Evolutionary conservation across 1,140 invertebrate genomes (phyloP).

Genomic region (Euwallacea similis): DNA sequence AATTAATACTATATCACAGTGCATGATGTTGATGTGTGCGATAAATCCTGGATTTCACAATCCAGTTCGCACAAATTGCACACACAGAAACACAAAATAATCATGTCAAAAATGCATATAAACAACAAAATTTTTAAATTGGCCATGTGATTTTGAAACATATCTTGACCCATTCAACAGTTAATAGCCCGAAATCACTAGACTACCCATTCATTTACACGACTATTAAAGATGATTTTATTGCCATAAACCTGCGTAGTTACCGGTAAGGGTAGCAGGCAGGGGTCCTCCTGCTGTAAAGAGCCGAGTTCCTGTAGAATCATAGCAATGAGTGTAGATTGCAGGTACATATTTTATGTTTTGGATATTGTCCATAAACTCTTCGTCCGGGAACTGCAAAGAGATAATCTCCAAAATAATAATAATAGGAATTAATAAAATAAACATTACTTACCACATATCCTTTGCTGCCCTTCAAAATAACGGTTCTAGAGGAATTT

Average conservation of each 20-base stretch:
- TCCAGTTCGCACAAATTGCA: no score
- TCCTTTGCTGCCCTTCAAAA: conserved; percentile 85
- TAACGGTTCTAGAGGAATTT: conserved; percentile 83
- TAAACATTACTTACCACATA: conserved; percentile 74
- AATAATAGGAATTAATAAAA: neutral
- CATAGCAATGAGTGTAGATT: conserved; percentile 96
- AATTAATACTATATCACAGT: no score
- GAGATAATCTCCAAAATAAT: neutral
- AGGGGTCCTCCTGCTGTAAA: conserved; percentile 94
- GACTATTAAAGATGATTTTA: conserved; percentile 42
- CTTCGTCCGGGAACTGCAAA: conserved; percentile 79
- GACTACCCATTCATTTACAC: no score
- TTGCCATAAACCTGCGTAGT: conserved; percentile 73
- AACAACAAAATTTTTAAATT: no score
- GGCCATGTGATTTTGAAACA: no score
- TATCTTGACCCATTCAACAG: no score
- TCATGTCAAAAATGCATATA: no score
- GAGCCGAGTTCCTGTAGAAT: conserved; percentile 84
- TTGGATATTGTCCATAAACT: conserved; percentile 76
- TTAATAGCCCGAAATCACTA: no score
- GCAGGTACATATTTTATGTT: conserved; percentile 88
- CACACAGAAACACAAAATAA: no score
- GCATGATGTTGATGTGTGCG: no score
- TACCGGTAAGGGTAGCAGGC: conserved; percentile 85
- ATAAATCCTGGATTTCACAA: no score